Evolutionary conservation across 2,113 vertebrate species (phyloP).

Genomic region (Dicerorhinus sumatrensis): DNA sequence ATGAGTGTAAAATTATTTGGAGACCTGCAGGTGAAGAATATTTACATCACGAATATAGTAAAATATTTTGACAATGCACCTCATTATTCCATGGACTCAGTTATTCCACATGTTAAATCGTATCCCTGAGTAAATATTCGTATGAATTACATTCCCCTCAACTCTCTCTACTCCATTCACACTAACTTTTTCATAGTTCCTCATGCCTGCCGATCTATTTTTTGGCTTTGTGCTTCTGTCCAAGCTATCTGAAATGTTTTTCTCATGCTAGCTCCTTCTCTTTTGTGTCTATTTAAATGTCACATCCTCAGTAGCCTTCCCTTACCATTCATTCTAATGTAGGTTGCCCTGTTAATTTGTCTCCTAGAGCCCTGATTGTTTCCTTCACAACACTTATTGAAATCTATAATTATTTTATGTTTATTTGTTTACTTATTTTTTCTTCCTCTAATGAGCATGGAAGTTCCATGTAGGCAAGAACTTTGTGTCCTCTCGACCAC

Average conservation of each 20-base stretch:
- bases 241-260: not conserved
- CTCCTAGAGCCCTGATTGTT: not conserved
- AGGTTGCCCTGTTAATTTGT: not conserved
- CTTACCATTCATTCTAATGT: not conserved
- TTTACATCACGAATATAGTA: not conserved
- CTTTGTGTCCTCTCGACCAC: not conserved
- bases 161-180: not conserved
- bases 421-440: not conserved
- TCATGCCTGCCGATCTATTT: not conserved
- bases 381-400: not conserved
- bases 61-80: not conserved
- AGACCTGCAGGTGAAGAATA: not conserved
- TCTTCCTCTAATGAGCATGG: not conserved
- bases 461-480: not conserved
- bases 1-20: slow-evolving; percentile 15
- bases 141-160: not conserved
- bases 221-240: not conserved
- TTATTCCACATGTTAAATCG: not conserved
- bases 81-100: not conserved
- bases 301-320: not conserved
- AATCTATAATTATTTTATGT: not conserved
- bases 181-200: not conserved
- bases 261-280: not conserved
- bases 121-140: not conserved
- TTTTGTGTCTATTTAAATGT: not conserved